Evolutionary conservation across 92 coral and sea anemone genomes (phyloP), one percentile per base, ranked within the genome.

Genomic region (Epizoanthus ramosus): DNA sequence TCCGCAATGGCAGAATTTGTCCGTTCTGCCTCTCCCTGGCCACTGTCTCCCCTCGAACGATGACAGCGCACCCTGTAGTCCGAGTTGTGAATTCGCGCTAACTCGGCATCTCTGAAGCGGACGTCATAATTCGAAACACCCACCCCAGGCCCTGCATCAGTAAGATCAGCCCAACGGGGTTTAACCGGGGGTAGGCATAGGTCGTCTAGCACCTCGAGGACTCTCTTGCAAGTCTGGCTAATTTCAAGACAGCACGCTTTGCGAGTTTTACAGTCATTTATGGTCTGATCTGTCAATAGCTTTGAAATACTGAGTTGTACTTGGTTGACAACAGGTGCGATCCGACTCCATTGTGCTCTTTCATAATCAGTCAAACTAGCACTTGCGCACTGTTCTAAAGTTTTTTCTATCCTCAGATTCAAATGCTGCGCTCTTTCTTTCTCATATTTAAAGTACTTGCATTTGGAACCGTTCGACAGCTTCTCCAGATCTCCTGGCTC

Each of bases 21-120:
- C 76, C 85, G 19, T 52, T 81, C 77, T 73, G 85, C 85, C 39
- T 67, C n/a, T n/a, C n/a, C n/a, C n/a, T n/a, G n/a, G n/a, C n/a
- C n/a, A n/a, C n/a, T n/a, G n/a, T n/a, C n/a, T 76, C 56, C 76
- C 76, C 57, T 68, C 68, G 83, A 56, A 28, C 83, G 76, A 71
- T 35, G 76, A 33, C 76, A 71, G 18, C 76, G 76, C 76, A 71
- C 76, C 58, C 76, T n/a, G 76, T 80, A 65, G 37, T 80, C 65
- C 57, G 74, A 80, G 35, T 80, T 80, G 61, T 61, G 73, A 39
- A 80, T 8, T 71, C 84, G 64, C 47, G 74, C 74, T 57, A 80
- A 57, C 58, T 80, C 84, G 47, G 84, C 84, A 53, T 80, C 84
- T 80, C 84, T 63, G 64, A 80, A 80, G 23, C 83, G 31, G 24